Percentiles rank a stretch among this genome's conserved stretches.
Conservation (phyloP, 2,888 invertebrate species). For the Leptinotarsa rubiginosa region DNA sequence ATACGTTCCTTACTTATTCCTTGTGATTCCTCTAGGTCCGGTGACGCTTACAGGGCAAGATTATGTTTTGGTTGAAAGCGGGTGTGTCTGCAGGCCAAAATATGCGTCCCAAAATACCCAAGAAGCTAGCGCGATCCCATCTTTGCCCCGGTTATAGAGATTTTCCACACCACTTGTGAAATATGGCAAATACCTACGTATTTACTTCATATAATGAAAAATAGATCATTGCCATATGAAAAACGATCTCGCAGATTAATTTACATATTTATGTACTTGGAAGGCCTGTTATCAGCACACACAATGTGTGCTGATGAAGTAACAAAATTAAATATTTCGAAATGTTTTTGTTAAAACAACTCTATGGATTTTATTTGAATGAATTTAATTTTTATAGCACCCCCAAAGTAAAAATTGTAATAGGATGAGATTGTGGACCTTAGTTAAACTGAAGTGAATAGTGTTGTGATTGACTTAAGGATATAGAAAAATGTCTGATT, state of each 20-base stretch:
- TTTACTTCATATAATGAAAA: constrained; percentile 7
- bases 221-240: constrained; percentile 14
- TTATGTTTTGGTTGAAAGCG: constrained; percentile 94
- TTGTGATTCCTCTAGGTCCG: constrained; percentile 90
- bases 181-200: too few relatives aligned
- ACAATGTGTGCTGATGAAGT: too few relatives aligned
- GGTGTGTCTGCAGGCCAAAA: constrained; percentile 85
- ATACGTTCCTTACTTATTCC: constrained; percentile 90
- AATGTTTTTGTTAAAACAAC: too few relatives aligned
- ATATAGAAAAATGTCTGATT: too few relatives aligned
- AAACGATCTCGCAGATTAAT: constrained; percentile 7
- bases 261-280: background rate
- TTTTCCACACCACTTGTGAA: background rate
- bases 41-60: constrained; percentile 93
- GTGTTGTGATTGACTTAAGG: too few relatives aligned
- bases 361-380: too few relatives aligned
- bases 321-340: too few relatives aligned
- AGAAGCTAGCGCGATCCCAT: constrained; percentile 62
- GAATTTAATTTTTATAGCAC: too few relatives aligned
- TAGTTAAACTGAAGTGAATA: too few relatives aligned
- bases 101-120: constrained; percentile 61
- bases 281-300: background rate
- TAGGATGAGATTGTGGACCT: too few relatives aligned
- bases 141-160: constrained; percentile 62
- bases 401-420: too few relatives aligned